Evolutionary conservation across 2,888 invertebrate species (phyloP).

Genomic region (Druceiella hillmani): DNA sequence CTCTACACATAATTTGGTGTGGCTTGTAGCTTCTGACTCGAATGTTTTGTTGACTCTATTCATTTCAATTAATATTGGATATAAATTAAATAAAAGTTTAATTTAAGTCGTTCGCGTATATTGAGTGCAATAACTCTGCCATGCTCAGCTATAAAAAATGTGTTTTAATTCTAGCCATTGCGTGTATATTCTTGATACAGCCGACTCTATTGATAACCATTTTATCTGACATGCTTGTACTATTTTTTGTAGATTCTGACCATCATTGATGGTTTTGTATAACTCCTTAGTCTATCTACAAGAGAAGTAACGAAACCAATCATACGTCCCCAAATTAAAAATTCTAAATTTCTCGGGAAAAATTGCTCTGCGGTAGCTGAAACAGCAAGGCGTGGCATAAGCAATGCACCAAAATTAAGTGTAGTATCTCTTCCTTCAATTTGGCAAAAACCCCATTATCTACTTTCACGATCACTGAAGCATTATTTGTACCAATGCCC

Average conservation of each 20-base stretch:
- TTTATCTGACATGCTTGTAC: conserved; percentile 24
- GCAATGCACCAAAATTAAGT: conserved; percentile 28
- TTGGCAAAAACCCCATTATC: conserved; percentile 29
- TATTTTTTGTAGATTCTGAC: conserved; percentile 23
- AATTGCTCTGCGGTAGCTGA: conserved; percentile 15
- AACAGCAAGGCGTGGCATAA: conserved; percentile 29
- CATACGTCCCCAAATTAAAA: conserved; percentile 27
- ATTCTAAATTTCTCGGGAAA: conserved; percentile 30
- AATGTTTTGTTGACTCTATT: too few relatives aligned
- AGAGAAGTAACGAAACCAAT: conserved; percentile 28
- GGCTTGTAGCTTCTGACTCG: too few relatives aligned
- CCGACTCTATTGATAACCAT: conserved; percentile 26
- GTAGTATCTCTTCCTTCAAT: conserved; percentile 27
- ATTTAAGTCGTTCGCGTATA: too few relatives aligned
- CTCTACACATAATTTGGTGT: too few relatives aligned
- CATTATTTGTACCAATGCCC: conserved; percentile 12
- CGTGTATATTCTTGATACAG: conserved; percentile 24
- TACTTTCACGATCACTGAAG: conserved; percentile 30
- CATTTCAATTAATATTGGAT: too few relatives aligned
- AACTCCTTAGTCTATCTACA: conserved; percentile 19
- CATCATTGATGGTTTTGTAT: conserved; percentile 23
- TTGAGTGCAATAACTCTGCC: too few relatives aligned
- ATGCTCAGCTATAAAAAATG: too few relatives aligned
- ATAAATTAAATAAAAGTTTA: too few relatives aligned
- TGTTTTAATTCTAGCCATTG: conserved; percentile 30